A percentile compares a stretch with the other conserved stretches of the same genome.
Conservation (phyloP, 1,140 invertebrate species). For the Cyrtorhinus lividipennis region DNA sequence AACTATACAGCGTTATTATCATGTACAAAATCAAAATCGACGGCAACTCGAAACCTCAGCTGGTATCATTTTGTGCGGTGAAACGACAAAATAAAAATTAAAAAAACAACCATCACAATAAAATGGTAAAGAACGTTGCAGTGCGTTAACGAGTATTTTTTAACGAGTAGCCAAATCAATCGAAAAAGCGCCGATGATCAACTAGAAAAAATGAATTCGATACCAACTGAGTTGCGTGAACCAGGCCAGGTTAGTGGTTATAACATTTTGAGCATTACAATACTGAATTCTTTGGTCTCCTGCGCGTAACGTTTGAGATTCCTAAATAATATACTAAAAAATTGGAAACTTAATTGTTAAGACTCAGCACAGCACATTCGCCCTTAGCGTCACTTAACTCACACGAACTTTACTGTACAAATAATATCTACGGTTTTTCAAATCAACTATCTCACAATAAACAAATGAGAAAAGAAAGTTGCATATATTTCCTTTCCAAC, state of each 20-base stretch:
- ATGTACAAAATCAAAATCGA: neutral
- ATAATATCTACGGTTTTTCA: neutral
- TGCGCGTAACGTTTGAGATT: slow-evolving; percentile 1
- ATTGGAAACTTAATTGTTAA: neutral
- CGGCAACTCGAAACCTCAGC: neutral
- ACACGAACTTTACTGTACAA: slow-evolving; percentile 4
- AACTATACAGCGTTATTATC: neutral
- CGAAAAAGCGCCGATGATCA: neutral
- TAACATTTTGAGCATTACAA: slow-evolving; percentile 1
- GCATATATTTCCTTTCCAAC: neutral
- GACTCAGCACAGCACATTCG: neutral
- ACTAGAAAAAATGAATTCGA: neutral
- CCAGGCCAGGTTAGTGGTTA: neutral
- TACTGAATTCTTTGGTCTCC: slow-evolving; percentile 9
- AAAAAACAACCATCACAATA: neutral
- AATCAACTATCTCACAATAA: neutral
- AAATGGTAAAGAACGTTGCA: neutral
- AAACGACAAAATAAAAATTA: neutral
- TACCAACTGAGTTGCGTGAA: neutral
- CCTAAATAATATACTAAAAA: neutral
- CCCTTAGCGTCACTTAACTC: neutral
- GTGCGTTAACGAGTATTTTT: neutral
- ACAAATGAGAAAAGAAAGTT: neutral
- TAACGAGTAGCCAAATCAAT: neutral
- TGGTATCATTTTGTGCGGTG: neutral